A percentile compares a stretch with the other conserved stretches of the same genome.
Conservation (phyloP, 1,140 invertebrate genomes). For the Drosophila quadrilineata region DNA sequence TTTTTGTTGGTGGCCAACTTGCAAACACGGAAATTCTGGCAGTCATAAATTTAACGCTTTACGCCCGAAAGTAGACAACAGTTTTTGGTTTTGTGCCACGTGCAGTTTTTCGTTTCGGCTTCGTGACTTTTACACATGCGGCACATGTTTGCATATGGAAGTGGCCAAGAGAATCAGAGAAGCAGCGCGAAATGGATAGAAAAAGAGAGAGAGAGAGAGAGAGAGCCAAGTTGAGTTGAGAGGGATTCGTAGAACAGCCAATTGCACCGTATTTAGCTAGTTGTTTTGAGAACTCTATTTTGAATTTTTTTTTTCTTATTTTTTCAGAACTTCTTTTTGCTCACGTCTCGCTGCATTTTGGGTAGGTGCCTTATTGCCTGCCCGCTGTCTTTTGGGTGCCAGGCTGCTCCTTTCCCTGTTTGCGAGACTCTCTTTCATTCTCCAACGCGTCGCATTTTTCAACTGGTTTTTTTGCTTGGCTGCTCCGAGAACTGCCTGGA, state of each 20-base stretch:
- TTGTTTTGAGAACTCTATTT: slow-evolving; percentile 78
- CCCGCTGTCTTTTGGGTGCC: slow-evolving; percentile 34
- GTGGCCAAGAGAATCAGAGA: no score
- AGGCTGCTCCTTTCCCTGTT: no score
- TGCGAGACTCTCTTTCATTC: slow-evolving; percentile 2
- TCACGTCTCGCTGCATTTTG: slow-evolving; percentile 55
- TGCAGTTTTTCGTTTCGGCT: slow-evolving; percentile 48
- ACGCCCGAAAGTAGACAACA: slow-evolving; percentile 69
- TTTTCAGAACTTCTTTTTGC: slow-evolving; percentile 27
- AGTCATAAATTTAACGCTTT: slow-evolving; percentile 71
- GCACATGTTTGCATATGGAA: slow-evolving; percentile 36
- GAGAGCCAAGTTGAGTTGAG: slow-evolving; percentile 13
- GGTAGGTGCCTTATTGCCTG: no score
- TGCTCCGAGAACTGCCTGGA: neutral
- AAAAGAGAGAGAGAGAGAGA: neutral
- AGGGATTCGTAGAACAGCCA: slow-evolving; percentile 3
- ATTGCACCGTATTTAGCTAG: slow-evolving; percentile 65
- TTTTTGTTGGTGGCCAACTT: slow-evolving; percentile 42
- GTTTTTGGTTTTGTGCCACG: slow-evolving; percentile 65
- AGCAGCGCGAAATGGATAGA: neutral
- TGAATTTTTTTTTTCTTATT: no score
- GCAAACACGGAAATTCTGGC: slow-evolving; percentile 64
- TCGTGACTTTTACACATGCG: slow-evolving; percentile 30
- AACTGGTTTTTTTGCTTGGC: slow-evolving; percentile 45
- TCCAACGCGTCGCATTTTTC: slow-evolving; percentile 58